A percentile compares a stretch with the other conserved stretches of the same genome.
phyloP scores from a whole-genome alignment of 92 coral and sea anemone genomes.

The Phymanthus crucifer region DNA sequence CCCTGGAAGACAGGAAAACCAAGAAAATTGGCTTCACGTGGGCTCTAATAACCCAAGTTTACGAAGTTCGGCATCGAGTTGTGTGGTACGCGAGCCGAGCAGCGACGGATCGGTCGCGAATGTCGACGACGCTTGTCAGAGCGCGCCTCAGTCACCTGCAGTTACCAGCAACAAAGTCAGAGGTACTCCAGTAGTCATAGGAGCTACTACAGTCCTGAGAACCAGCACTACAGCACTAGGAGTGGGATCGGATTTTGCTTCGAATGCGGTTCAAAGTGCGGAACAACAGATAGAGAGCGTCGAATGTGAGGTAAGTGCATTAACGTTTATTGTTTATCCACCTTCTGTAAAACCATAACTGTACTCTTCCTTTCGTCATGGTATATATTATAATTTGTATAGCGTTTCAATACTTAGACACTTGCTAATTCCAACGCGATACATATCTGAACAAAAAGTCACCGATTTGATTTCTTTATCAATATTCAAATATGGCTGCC shows the following conservation, averaged over 20 bases:
- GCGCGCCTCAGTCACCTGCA: conserved; percentile 5
- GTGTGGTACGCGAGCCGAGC: conserved; percentile 22
- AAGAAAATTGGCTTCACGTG: conserved; percentile 5
- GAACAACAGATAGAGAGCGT: conserved; percentile 76
- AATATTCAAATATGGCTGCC: background rate
- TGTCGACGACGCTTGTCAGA: background rate
- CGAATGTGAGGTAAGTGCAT: conserved; percentile 60
- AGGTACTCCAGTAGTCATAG: conserved; percentile 72
- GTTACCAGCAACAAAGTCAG: conserved; percentile 29
- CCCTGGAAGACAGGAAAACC: conserved; percentile 11
- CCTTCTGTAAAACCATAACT: background rate
- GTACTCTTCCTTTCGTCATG: background rate
- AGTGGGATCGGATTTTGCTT: conserved; percentile 66
- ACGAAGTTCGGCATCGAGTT: conserved; percentile 23
- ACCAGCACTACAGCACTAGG: conserved; percentile 77
- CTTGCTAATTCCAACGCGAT: conserved; percentile 5
- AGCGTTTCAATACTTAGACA: conserved; percentile 14
- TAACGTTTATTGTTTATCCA: conserved; percentile 14
- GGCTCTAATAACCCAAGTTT: conserved; percentile 19
- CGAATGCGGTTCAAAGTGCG: conserved; percentile 53
- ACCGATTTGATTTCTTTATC: background rate
- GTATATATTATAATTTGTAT: background rate
- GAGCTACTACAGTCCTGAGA: conserved; percentile 72
- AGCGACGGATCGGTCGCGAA: conserved; percentile 21
- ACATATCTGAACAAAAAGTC: background rate